Evolutionary conservation across 1,140 invertebrate species (phyloP), one percentile per base, ranked within the genome.

Genomic region (Zaprionus tsacasi): DNA sequence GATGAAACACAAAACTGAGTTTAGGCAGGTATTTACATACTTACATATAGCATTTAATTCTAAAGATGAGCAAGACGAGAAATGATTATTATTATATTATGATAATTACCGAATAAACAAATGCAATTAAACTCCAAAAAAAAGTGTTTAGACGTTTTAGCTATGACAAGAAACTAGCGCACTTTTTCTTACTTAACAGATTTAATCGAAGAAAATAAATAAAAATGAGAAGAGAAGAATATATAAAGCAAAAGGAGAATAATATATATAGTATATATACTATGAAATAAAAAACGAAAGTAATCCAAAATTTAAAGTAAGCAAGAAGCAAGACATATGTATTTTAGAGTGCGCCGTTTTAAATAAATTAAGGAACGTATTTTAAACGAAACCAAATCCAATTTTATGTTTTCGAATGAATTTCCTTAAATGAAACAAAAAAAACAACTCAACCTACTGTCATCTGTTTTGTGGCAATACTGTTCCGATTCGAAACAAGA

Each of bases 21-120:
- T 70, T 70, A 68, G 82, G 79, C 79, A 82, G 82, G 73, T 77
- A 82, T 77, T 79, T 50, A 71, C 48, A 65, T 78, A 88, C 82
- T 81, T 83, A 83, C 80, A 73, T 89, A 80, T 81, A 89, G 83
- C 76, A 82, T 77, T 87, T 72, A 89, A 83, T 69, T 63, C 12
- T 50, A 67, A 79, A 30, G 43, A 36, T 8, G 68, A 73, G 25
- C 15, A 64, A 55, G 54, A 66, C 64, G 70, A 52, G 63, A 57
- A 61, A 69, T 43, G 10, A 63, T 66, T 61, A 70, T 36, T 58
- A 58, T 43, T 58, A 75, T 45, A 70, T 36, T 58, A 58, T 43
- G 52, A 75, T 45, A 43, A 61, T 57, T 52, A 58, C 17, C 35
- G 33, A 66, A 60, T 59, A 60, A 74, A 65, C 60, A 77, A 70